Percentiles rank a stretch among this genome's conserved stretches.
These are phyloP conservation scores for Zonotrichia leucophrys DNA, from an alignment of 2,113 vertebrate genomes.

Conservation along the genomic window DNA sequence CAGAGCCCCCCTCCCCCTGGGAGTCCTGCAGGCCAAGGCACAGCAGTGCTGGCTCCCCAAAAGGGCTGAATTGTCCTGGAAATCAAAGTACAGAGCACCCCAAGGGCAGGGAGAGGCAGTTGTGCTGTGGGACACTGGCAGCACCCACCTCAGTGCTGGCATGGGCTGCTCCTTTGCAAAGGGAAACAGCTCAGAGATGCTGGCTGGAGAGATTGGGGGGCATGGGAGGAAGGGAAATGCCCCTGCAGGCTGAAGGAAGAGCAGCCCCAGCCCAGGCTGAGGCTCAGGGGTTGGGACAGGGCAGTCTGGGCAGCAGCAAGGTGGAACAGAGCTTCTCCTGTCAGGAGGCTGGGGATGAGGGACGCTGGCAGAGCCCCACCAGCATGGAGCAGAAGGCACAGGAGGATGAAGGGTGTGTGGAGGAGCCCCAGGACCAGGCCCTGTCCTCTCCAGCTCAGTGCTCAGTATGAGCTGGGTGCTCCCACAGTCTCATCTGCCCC, in stretches of 20 bases:
- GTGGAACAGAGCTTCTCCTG: neutral
- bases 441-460: neutral
- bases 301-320: neutral
- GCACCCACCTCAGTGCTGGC: neutral
- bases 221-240: neutral
- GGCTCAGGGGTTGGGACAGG: neutral
- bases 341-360: neutral
- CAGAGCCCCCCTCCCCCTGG: fast-evolving
- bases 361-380: neutral
- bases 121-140: neutral
- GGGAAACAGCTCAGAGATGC: neutral
- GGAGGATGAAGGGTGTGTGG: neutral
- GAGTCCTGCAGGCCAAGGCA: neutral
- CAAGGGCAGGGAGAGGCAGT: neutral
- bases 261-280: neutral
- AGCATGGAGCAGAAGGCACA: slow-evolving; percentile 26
- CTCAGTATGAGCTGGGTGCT: neutral
- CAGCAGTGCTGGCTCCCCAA: neutral
- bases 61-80: neutral
- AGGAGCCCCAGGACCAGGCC: neutral
- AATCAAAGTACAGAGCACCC: neutral
- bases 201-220: neutral
- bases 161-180: neutral
- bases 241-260: neutral
- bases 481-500: neutral